phyloP scores from a whole-genome alignment of 2,888 invertebrate species.

The Zygogramma bicolorata region DNA sequence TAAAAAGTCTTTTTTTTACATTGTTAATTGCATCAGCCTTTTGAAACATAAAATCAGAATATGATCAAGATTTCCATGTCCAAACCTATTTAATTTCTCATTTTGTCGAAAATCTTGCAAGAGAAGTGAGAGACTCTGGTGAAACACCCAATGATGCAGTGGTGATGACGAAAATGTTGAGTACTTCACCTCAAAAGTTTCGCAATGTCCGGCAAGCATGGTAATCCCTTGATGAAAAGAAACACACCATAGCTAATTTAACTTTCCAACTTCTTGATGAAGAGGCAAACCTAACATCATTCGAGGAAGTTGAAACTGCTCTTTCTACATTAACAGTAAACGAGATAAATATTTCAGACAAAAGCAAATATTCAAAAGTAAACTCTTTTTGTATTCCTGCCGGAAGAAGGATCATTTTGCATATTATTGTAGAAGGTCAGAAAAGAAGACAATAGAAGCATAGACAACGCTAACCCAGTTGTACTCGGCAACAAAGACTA shows the following conservation, averaged over 20 bases:
- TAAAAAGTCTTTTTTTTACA: no score
- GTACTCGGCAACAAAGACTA: background rate
- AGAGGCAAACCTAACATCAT: conserved; percentile 23
- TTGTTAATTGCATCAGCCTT: no score
- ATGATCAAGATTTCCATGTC: no score
- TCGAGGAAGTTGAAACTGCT: conserved; percentile 24
- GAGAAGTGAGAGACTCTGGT: conserved; percentile 26
- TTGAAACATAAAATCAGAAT: no score
- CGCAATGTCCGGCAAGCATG: conserved; percentile 22
- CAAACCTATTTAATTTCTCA: no score
- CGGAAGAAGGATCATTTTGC: background rate
- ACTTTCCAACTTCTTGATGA: conserved; percentile 34
- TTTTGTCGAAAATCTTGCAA: background rate
- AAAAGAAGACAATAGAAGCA: background rate
- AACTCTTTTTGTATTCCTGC: background rate
- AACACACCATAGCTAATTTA: conserved; percentile 36
- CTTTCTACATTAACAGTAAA: conserved; percentile 7
- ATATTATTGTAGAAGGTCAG: conserved; percentile 4
- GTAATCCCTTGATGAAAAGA: conserved; percentile 26
- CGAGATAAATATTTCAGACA: background rate
- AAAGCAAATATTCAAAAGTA: background rate
- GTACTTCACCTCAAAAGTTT: conserved; percentile 28
- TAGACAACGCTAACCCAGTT: background rate
- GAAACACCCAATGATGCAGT: conserved; percentile 30
- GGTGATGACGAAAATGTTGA: conserved; percentile 30